Evolutionary conservation across 2,797 vertebrate genomes (phyloP).

Genomic region (Anguilla megastoma): DNA sequence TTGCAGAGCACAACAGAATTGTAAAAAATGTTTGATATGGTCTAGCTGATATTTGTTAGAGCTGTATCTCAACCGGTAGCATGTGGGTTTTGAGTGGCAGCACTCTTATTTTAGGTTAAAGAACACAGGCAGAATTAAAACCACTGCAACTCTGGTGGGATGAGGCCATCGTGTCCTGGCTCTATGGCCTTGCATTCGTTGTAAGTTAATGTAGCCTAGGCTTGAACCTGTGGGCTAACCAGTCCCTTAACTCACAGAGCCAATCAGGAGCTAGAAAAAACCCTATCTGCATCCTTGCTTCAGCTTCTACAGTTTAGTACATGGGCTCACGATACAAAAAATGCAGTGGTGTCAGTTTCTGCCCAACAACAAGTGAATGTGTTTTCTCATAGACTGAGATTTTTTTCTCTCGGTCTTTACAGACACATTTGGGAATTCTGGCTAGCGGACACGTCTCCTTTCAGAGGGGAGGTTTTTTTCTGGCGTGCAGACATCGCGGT

Average conservation of each 20-base stretch:
- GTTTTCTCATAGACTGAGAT: not conserved
- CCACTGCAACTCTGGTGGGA: not conserved
- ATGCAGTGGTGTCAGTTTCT: not conserved
- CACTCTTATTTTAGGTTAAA: not conserved
- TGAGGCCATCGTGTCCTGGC: not conserved
- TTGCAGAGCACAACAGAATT: not conserved
- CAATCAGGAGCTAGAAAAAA: not conserved
- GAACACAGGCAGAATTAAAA: not conserved
- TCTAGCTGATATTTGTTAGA: not conserved
- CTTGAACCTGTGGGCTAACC: not conserved
- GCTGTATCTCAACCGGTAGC: not conserved
- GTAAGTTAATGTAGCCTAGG: not conserved
- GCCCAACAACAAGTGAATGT: not conserved
- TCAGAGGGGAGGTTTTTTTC: conserved; percentile 13
- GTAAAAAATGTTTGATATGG: too few species aligned
- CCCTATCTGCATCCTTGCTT: not conserved
- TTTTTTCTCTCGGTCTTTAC: not conserved
- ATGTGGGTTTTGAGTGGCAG: not conserved
- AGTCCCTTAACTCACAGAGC: not conserved
- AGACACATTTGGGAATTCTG: not conserved
- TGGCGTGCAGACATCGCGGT: conserved; percentile 44
- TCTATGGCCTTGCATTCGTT: not conserved
- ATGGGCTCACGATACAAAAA: not conserved
- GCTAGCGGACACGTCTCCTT: not conserved
- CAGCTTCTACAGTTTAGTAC: not conserved